Conservation (phyloP, 2,113 vertebrate species). For the Colius striatus region DNA sequence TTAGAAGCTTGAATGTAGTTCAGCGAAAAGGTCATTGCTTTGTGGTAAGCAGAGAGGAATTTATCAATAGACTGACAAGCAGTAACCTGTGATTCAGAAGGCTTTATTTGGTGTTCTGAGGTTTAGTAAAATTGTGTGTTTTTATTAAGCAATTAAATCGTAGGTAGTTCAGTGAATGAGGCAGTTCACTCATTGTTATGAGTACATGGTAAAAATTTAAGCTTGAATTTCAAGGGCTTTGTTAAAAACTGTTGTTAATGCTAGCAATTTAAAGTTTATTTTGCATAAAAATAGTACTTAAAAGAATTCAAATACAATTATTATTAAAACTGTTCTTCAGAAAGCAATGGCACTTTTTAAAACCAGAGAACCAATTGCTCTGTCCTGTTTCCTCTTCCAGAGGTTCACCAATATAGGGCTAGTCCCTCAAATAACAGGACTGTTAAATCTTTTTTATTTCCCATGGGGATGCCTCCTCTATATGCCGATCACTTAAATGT, state of each 20-base stretch:
- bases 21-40: not conserved
- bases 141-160: not conserved
- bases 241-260: not conserved
- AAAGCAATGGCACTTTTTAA: not conserved
- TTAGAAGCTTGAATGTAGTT: not conserved
- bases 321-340: not conserved
- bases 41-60: not conserved
- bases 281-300: not conserved
- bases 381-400: not conserved
- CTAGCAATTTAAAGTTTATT: not conserved
- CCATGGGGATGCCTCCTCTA: rapidly evolving
- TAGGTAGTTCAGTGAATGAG: not conserved
- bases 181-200: not conserved
- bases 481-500: not conserved
- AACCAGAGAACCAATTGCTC: not conserved
- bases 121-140: not conserved
- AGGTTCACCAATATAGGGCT: not conserved
- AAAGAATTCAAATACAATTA: not conserved
- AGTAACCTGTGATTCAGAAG: not conserved
- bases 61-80: not conserved
- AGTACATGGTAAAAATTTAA: not conserved
- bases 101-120: not conserved
- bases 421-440: not conserved
- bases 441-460: not conserved
- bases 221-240: not conserved